Evolutionary conservation across 2,797 vertebrate species (phyloP).

Genomic region (Hippocampus kuda): DNA sequence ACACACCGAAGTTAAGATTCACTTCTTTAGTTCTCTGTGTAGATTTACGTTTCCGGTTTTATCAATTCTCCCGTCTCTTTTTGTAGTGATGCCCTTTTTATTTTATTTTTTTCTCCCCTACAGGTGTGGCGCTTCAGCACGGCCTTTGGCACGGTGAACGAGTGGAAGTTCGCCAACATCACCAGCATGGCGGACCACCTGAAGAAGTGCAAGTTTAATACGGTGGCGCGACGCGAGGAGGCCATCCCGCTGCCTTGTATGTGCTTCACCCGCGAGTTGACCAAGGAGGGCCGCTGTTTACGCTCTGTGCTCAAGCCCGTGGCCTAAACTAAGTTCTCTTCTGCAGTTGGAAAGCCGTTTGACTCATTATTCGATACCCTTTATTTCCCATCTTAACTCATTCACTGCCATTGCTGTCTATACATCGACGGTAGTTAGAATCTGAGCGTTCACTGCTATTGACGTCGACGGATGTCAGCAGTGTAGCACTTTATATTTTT

Average conservation of each 20-base stretch:
- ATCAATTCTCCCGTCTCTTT: background rate
- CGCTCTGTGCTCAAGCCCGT: conserved; percentile 95
- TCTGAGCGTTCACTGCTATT: too few species aligned
- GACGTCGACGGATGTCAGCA: too few species aligned
- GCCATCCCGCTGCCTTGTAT: conserved; percentile 93
- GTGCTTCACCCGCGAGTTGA: conserved; percentile 96
- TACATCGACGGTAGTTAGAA: too few species aligned
- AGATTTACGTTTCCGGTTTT: too few species aligned
- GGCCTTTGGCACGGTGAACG: conserved; percentile 90
- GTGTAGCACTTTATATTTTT: too few species aligned
- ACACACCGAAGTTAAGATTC: too few species aligned
- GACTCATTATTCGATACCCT: background rate
- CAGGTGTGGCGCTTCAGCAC: conserved; percentile 99
- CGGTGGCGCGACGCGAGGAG: conserved; percentile 80
- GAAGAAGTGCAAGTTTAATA: conserved; percentile 93
- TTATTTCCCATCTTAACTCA: background rate
- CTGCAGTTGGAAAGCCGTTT: background rate
- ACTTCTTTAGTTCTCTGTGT: background rate
- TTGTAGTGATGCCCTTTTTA: background rate
- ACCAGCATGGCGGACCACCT: conserved; percentile 98
- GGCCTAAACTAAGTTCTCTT: conserved; percentile 60
- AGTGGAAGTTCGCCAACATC: conserved; percentile 98
- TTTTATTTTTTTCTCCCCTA: background rate
- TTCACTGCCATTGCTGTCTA: too few species aligned
- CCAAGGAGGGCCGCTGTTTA: conserved; percentile 88